Evolutionary conservation across 2,797 vertebrate genomes (phyloP).

Genomic region (Dipus sagitta): DNA sequence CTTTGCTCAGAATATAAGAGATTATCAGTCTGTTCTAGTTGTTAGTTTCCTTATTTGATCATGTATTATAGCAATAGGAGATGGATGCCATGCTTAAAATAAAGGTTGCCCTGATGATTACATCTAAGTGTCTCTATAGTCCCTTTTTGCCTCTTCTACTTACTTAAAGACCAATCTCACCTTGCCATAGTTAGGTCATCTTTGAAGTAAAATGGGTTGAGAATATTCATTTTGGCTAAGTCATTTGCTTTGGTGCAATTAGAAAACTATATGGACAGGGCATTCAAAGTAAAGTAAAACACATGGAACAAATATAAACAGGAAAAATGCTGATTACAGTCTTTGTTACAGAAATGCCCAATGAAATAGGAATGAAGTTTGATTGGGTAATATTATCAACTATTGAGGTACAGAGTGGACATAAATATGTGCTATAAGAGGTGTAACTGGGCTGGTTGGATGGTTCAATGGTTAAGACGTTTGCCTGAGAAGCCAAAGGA

Average conservation of each 20-base stretch:
- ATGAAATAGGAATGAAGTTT: background rate
- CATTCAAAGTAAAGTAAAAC: background rate
- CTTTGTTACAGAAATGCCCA: background rate
- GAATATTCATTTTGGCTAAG: background rate
- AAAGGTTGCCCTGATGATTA: background rate
- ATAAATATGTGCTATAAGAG: background rate
- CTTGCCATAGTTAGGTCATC: background rate
- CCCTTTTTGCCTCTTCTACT: background rate
- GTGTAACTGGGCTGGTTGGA: background rate
- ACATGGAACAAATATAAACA: background rate
- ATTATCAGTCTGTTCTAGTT: background rate
- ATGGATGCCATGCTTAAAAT: background rate
- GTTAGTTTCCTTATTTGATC: background rate
- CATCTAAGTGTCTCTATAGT: background rate
- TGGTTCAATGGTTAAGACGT: no score
- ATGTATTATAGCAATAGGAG: background rate
- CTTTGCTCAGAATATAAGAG: background rate
- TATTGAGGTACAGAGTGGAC: background rate
- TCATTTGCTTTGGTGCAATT: background rate
- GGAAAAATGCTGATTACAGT: background rate
- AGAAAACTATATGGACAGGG: background rate
- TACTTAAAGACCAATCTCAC: background rate
- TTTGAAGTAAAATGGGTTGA: slow-evolving; percentile 7
- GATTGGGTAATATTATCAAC: background rate
- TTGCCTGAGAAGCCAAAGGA: no score